Percentiles rank a stretch among this genome's conserved stretches.
These are phyloP conservation scores for Podabrus alpinus DNA, from an alignment of 2,888 invertebrate species.

Conservation along the genomic window DNA sequence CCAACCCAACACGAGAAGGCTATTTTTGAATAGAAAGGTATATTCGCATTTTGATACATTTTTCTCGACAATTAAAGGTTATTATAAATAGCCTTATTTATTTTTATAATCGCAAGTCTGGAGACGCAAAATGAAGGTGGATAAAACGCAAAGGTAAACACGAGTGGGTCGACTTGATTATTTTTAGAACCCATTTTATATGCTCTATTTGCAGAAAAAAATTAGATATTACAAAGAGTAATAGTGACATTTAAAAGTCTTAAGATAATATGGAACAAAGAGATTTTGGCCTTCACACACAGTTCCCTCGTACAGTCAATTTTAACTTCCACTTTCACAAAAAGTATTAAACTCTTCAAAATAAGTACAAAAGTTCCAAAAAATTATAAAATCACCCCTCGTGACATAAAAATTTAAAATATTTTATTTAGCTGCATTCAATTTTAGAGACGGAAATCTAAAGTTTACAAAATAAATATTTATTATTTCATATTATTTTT, in stretches of 20 bases:
- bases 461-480: too few species aligned
- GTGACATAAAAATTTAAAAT: too few species aligned
- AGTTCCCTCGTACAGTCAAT: not conserved
- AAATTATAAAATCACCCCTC: too few species aligned
- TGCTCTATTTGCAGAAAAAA: not conserved
- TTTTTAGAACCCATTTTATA: not conserved
- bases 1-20: constrained; percentile 47
- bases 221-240: not conserved
- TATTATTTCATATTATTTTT: not conserved
- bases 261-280: not conserved
- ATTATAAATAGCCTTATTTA: not conserved
- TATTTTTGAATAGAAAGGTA: constrained; percentile 52
- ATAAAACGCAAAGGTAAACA: not conserved
- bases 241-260: not conserved
- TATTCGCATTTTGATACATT: not conserved
- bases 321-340: not conserved
- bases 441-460: too few species aligned
- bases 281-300: not conserved
- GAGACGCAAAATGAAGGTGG: not conserved
- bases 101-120: not conserved
- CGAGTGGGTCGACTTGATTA: not conserved
- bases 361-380: not conserved
- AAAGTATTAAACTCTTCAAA: not conserved
- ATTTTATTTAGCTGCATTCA: too few species aligned
- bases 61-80: not conserved